phyloP scores from a whole-genome alignment of 2,797 vertebrate species.

The Melopsittacus undulatus region DNA sequence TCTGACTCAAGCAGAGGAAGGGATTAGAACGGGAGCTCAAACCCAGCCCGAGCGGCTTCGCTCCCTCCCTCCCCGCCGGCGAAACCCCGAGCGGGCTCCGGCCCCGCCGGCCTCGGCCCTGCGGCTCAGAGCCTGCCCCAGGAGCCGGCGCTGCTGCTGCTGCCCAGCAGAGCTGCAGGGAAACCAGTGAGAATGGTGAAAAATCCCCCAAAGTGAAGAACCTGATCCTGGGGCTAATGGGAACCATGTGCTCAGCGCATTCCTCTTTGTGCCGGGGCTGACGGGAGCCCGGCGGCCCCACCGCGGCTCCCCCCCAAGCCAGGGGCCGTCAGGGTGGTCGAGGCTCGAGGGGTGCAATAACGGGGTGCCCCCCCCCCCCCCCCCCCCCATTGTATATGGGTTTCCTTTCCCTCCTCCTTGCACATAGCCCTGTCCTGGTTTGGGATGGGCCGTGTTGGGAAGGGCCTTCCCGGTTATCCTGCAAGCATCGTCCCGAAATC shows the following conservation, averaged over 20 bases:
- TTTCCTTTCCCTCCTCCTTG: neutral
- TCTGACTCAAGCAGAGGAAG: conserved; percentile 28
- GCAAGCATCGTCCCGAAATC: neutral
- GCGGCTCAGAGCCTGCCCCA: neutral
- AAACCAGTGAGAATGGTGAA: neutral
- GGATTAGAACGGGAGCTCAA: neutral
- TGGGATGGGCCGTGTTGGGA: neutral
- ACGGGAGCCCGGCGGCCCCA: neutral
- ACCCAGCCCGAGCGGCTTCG: neutral
- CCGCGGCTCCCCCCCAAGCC: fast-evolving
- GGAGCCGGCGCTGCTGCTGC: neutral
- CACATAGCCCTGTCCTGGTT: neutral
- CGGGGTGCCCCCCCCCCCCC: neutral
- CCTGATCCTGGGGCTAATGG: conserved; percentile 11
- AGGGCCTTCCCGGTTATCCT: neutral
- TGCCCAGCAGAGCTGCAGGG: neutral
- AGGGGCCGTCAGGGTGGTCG: fast-evolving
- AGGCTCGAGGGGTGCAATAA: neutral
- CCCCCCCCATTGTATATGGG: neutral
- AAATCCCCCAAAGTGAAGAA: neutral
- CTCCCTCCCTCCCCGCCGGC: conserved; percentile 8
- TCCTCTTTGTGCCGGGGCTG: conserved; percentile 68
- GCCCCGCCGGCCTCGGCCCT: neutral
- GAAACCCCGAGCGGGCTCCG: neutral
- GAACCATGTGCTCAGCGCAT: conserved; percentile 68